Percentiles rank a stretch among this genome's conserved stretches.
These are phyloP conservation scores for Etheostoma spectabile DNA, from an alignment of 2,113 vertebrate species.

Conservation along the genomic window DNA sequence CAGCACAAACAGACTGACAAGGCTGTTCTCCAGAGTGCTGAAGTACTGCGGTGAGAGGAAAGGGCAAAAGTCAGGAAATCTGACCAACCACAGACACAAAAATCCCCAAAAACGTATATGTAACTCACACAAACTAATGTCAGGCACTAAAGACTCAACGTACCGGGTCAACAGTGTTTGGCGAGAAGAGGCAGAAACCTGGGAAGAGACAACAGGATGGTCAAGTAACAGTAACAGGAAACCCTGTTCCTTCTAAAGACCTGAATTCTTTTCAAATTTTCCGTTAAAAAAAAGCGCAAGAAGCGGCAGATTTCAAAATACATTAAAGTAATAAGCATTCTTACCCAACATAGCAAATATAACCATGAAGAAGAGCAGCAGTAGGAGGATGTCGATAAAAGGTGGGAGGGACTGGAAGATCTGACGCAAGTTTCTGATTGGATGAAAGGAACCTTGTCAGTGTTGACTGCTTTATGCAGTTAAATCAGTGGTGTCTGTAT, in stretches of 20 bases:
- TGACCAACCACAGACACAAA: slow-evolving; percentile 12
- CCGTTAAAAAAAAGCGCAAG: background rate
- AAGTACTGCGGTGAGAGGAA: slow-evolving; percentile 89
- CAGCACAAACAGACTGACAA: slow-evolving; percentile 96
- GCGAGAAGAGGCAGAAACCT: slow-evolving; percentile 98
- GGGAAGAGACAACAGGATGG: slow-evolving; percentile 33
- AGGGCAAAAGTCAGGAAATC: slow-evolving; percentile 37
- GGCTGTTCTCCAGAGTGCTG: slow-evolving; percentile 95
- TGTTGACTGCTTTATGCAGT: background rate
- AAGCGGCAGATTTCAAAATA: background rate
- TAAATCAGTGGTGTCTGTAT: background rate
- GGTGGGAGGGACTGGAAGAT: slow-evolving; percentile 99
- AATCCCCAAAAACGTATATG: background rate
- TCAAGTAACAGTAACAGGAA: slow-evolving; percentile 20
- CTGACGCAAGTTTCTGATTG: slow-evolving; percentile 94
- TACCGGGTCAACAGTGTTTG: slow-evolving; percentile 92
- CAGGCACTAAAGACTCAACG: slow-evolving; percentile 68
- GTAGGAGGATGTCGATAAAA: slow-evolving; percentile 97
- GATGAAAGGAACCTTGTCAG: slow-evolving; percentile 35
- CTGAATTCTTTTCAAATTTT: background rate
- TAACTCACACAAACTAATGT: slow-evolving; percentile 20
- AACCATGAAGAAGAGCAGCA: slow-evolving; percentile 99
- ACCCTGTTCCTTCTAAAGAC: background rate
- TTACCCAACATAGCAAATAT: slow-evolving; percentile 97
- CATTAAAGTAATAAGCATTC: slow-evolving; percentile 35